phyloP scores from a whole-genome alignment of 1,140 invertebrate species.

The Caerostris darwini region DNA sequence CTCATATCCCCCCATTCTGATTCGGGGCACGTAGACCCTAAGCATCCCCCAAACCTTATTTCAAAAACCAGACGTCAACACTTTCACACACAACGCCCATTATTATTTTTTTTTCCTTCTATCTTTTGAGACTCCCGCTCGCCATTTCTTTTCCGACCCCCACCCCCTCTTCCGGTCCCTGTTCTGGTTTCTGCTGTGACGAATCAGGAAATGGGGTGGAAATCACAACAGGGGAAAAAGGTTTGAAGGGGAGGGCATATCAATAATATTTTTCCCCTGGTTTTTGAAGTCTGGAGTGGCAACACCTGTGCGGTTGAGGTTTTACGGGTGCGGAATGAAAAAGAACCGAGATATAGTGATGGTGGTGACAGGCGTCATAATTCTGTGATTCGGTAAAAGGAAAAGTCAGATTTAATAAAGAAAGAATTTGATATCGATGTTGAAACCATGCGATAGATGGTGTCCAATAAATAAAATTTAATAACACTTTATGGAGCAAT shows the following conservation, averaged over 20 bases:
- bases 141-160: background rate
- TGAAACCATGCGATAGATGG: no score
- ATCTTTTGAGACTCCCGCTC: background rate
- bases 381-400: background rate
- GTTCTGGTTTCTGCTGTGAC: background rate
- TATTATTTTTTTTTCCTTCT: constrained; percentile 36
- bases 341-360: background rate
- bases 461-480: no score
- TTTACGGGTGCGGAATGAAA: background rate
- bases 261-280: background rate
- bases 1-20: constrained; percentile 28
- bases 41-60: constrained; percentile 35
- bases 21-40: background rate
- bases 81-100: constrained; percentile 67
- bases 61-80: constrained; percentile 75
- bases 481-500: no score
- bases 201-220: constrained; percentile 73
- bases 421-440: no score
- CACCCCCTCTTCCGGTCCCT: background rate
- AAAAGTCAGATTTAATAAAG: background rate
- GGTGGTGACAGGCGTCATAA: background rate
- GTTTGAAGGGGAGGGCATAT: background rate
- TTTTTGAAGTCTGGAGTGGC: background rate
- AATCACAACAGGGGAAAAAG: constrained; percentile 33
- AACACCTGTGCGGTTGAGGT: constrained; percentile 8